Conservation (phyloP, 2,888 invertebrate species). For the Lamellibrachia satsuma region DNA sequence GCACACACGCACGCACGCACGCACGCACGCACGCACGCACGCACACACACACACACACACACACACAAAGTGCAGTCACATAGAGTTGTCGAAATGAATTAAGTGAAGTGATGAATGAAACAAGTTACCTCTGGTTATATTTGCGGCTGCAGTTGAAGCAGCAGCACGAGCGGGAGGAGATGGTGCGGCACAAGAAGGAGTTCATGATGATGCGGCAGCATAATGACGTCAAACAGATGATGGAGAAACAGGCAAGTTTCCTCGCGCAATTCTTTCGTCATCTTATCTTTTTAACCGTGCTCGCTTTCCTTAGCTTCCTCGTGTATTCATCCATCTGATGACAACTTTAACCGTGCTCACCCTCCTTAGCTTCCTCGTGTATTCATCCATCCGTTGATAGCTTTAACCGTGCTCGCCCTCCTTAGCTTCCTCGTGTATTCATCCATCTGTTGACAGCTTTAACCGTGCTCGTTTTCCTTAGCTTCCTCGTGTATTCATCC, state of each 20-base stretch:
- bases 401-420: too few relatives aligned
- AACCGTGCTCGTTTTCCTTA: too few relatives aligned
- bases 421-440: too few relatives aligned
- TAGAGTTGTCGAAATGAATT: too few relatives aligned
- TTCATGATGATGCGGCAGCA: conserved; percentile 45
- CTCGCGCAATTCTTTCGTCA: neutral
- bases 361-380: too few relatives aligned
- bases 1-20: neutral
- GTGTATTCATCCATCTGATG: too few relatives aligned
- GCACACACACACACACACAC: neutral
- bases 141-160: neutral
- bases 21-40: neutral
- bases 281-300: neutral
- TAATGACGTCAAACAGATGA: conserved; percentile 42
- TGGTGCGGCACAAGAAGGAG: conserved; percentile 45
- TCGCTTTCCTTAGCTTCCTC: neutral
- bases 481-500: too few relatives aligned
- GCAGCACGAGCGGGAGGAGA: conserved; percentile 36
- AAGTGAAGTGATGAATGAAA: too few relatives aligned
- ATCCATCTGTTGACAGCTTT: too few relatives aligned
- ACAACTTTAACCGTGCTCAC: too few relatives aligned
- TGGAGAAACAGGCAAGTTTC: conserved; percentile 39
- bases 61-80: neutral
- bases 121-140: too few relatives aligned
- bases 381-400: too few relatives aligned